Evolutionary conservation across 2,797 vertebrate species (phyloP).

Genomic region (Halcyon chelicuti): DNA sequence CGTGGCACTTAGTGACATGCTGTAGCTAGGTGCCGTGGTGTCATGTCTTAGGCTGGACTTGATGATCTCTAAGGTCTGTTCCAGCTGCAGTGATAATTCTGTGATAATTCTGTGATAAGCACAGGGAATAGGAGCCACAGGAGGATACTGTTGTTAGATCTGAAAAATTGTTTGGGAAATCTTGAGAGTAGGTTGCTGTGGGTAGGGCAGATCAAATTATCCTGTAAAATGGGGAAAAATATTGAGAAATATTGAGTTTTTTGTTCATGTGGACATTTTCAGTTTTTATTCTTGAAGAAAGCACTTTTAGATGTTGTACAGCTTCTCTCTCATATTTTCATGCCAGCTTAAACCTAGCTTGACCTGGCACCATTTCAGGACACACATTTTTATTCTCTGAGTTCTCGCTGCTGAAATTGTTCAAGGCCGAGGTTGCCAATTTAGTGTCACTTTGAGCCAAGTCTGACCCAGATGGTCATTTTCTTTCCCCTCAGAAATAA

Average conservation of each 20-base stretch:
- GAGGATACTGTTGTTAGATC: not conserved
- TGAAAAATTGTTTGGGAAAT: not conserved
- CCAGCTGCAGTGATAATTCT: too few relatives aligned
- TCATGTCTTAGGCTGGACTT: too few relatives aligned
- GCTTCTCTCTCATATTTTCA: not conserved
- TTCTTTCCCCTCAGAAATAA: not conserved
- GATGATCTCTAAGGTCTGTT: too few relatives aligned
- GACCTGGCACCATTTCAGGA: constrained; percentile 1
- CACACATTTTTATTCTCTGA: constrained; percentile 25
- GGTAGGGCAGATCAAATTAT: not conserved
- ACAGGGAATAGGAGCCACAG: not conserved
- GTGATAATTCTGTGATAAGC: too few relatives aligned
- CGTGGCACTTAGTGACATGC: too few relatives aligned
- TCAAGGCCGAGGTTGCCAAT: not conserved
- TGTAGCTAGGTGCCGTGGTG: too few relatives aligned
- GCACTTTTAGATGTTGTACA: not conserved
- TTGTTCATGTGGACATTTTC: not conserved
- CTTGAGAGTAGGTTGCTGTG: not conserved
- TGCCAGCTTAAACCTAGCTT: constrained; percentile 17
- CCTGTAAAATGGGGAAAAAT: not conserved
- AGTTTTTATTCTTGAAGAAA: not conserved
- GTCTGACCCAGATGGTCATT: not conserved
- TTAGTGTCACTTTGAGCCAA: not conserved
- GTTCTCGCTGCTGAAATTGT: not conserved
- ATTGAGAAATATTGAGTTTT: not conserved